Evolutionary conservation across 2,113 vertebrate species (phyloP).

Genomic region (Sturnira hondurensis): DNA sequence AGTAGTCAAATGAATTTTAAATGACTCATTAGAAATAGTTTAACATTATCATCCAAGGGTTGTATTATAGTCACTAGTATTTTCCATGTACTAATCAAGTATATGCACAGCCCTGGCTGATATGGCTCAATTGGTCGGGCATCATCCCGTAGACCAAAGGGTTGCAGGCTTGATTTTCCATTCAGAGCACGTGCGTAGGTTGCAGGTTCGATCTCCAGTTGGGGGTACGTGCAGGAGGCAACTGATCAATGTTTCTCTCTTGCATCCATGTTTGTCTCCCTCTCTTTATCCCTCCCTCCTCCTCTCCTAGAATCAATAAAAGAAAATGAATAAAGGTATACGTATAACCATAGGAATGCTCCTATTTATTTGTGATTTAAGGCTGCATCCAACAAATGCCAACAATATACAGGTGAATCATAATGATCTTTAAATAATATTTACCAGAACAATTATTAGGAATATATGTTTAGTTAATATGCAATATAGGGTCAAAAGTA

Average conservation of each 20-base stretch:
- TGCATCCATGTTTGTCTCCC: no score
- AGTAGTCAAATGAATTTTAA: slow-evolving; percentile 71
- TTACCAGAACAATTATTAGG: not conserved
- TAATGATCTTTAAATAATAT: not conserved
- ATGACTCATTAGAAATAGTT: slow-evolving; percentile 66
- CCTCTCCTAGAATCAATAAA: no score
- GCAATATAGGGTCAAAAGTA: not conserved
- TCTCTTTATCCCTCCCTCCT: no score
- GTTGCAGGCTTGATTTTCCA: no score
- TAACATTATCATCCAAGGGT: slow-evolving; percentile 48
- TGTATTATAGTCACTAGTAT: slow-evolving; percentile 44
- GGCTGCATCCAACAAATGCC: not conserved
- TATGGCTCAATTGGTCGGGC: no score
- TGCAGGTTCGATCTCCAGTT: no score
- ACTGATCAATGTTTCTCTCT: no score
- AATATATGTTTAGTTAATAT: not conserved
- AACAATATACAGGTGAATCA: not conserved
- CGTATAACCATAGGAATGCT: not conserved
- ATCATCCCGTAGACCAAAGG: no score
- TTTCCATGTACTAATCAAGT: slow-evolving; percentile 43
- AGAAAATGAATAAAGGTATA: not conserved
- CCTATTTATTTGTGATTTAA: not conserved
- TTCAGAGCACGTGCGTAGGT: no score
- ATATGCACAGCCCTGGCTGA: not conserved
- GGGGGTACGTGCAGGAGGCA: no score